These are phyloP conservation scores for Artemia franciscana DNA, from an alignment of 1,140 invertebrate species.

Conservation along the genomic window DNA sequence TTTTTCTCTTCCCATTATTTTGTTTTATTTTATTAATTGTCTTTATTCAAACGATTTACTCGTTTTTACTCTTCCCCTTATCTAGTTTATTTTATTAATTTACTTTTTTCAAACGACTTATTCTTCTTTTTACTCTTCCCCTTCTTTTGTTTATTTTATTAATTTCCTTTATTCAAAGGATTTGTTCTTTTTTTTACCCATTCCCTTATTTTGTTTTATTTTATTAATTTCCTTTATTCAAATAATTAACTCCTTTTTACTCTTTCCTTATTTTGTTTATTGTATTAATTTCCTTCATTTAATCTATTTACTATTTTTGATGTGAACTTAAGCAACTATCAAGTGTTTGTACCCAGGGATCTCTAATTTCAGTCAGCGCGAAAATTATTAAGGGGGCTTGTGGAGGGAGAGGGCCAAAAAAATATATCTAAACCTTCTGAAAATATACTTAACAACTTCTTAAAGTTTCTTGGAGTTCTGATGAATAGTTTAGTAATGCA, in stretches of 20 bases:
- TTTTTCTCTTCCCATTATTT: background rate
- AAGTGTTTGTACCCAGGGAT: too few relatives aligned
- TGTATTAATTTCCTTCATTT: background rate
- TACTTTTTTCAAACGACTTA: background rate
- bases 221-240: background rate
- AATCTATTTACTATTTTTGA: background rate
- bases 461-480: too few relatives aligned
- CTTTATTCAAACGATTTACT: background rate
- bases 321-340: too few relatives aligned
- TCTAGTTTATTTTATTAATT: background rate
- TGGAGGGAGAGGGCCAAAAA: too few relatives aligned
- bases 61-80: background rate
- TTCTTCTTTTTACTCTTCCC: background rate
- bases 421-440: too few relatives aligned
- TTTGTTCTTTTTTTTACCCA: background rate
- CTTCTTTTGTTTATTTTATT: constrained; percentile 3
- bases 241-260: background rate
- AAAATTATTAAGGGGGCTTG: too few relatives aligned
- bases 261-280: constrained; percentile 1
- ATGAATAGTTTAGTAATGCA: too few relatives aligned
- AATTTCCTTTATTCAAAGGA: background rate
- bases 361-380: too few relatives aligned
- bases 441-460: too few relatives aligned
- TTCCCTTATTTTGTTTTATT: background rate
- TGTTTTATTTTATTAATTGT: background rate